These are phyloP conservation scores for Morelia viridis DNA, from an alignment of 2,797 vertebrate genomes.

Conservation along the genomic window DNA sequence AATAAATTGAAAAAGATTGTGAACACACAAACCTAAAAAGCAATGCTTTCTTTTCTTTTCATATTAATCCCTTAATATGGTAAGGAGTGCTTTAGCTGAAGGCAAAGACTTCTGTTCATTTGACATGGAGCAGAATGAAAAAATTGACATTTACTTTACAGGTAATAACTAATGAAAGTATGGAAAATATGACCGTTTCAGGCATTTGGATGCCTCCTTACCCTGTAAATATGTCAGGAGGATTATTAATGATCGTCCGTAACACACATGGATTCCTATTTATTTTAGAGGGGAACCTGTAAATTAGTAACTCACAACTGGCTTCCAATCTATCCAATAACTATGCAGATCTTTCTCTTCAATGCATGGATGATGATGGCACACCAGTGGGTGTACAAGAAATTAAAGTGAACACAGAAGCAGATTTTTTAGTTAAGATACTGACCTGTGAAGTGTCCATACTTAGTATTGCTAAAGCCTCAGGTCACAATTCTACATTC, in stretches of 20 bases:
- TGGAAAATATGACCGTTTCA: not conserved
- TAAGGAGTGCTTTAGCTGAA: not conserved
- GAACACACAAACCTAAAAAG: too few relatives aligned
- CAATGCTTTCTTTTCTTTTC: not conserved
- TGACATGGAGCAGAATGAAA: not conserved
- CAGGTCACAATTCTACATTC: too few relatives aligned
- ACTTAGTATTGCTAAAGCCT: too few relatives aligned
- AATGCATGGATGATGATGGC: too few relatives aligned
- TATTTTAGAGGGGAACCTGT: not conserved
- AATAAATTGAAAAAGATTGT: not conserved
- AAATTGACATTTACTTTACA: not conserved
- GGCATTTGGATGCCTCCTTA: not conserved
- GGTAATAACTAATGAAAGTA: not conserved
- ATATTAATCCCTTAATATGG: not conserved
- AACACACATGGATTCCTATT: not conserved
- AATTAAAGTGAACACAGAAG: too few relatives aligned
- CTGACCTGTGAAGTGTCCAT: too few relatives aligned
- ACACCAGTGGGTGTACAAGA: too few relatives aligned
- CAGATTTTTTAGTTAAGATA: too few relatives aligned
- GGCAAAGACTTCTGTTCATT: not conserved
- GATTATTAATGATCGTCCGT: not conserved
- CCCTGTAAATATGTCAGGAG: not conserved
- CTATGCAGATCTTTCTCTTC: too few relatives aligned
- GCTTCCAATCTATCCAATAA: not conserved
- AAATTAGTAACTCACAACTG: not conserved